Evolutionary conservation across 2,797 vertebrate genomes (phyloP).

Genomic region (Choloepus didactylus): DNA sequence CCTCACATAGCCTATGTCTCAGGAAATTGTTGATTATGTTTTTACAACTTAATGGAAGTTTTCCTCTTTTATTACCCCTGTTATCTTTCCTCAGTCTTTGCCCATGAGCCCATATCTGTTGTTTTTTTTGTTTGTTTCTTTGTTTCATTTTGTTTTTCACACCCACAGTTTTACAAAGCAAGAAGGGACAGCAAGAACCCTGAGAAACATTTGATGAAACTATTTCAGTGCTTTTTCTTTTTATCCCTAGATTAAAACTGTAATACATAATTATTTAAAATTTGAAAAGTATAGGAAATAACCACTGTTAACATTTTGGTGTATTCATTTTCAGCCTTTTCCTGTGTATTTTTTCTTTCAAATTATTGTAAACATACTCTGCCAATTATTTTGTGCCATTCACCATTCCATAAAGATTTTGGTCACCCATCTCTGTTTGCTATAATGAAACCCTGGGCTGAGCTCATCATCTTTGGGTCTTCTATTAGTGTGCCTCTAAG

Average conservation of each 20-base stretch:
- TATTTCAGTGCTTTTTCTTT: conserved; percentile 25
- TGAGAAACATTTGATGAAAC: conserved; percentile 34
- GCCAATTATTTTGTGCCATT: not conserved
- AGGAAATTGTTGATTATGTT: not conserved
- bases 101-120: not conserved
- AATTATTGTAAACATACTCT: not conserved
- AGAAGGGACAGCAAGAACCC: not conserved
- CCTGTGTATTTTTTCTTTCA: conserved; percentile 15
- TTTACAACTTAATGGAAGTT: not conserved
- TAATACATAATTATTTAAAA: conserved; percentile 4
- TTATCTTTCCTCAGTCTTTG: not conserved
- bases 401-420: not conserved
- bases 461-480: not conserved
- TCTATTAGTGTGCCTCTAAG: not conserved
- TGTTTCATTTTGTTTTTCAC: not conserved
- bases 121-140: not conserved
- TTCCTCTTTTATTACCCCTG: not conserved
- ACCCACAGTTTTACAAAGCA: conserved; percentile 24
- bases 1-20: not conserved
- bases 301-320: not conserved
- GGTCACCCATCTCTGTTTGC: not conserved
- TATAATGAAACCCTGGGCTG: not conserved
- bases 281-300: not conserved
- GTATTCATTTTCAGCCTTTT: not conserved
- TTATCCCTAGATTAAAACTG: conserved; percentile 13